Evolutionary conservation across 2,888 invertebrate genomes (phyloP), one percentile per base, ranked within the genome.

Genomic region (Ennomos erosarius): DNA sequence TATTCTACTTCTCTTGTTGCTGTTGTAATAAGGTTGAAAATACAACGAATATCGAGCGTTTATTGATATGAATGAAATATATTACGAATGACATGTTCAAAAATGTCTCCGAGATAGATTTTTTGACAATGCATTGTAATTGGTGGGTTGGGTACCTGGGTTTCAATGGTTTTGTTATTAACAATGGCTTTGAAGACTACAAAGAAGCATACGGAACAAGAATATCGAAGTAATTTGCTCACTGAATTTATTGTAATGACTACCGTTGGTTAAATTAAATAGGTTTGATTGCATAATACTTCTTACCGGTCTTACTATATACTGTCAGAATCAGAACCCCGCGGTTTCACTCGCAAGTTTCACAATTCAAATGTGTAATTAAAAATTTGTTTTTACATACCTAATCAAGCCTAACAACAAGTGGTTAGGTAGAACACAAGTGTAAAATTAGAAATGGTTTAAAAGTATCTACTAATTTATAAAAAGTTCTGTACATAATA

Each of bases 111-210:
- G 79, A 81, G 87, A 84, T 85, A 76, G 74, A 74, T 88, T 90
- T 87, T 87, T 84, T 81, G 81, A 87, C 87, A 88, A 88, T 88
- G 74, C 82, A 44, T 69, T 39, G 86, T 92, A 92, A 92, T 92
- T 92, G 92, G 91, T 92, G 90, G 92, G 92, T 88, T 87, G 88
- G 91, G 87, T 92, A 92, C 92, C 92, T 92, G 92, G 92, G 91
- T 86, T 78, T 77, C 72, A 76, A 74, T 70, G 82, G 87, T 85
- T 85, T 91, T 90, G 90, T 91, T 72, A 75, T 81, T 73, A 78
- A 91, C 89, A 91, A 91, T 91, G 75, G 78, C 67, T 71, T 76
- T 78, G 83, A 78, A 78, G 73, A 72, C 68, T 61, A 88, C 85
- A 90, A 88, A 78, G 76, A 78, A 73, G 74, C 73, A 79, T 68